Evolutionary conservation across 2,888 invertebrate genomes (phyloP).

Genomic region (Caradrina kadenii): DNA sequence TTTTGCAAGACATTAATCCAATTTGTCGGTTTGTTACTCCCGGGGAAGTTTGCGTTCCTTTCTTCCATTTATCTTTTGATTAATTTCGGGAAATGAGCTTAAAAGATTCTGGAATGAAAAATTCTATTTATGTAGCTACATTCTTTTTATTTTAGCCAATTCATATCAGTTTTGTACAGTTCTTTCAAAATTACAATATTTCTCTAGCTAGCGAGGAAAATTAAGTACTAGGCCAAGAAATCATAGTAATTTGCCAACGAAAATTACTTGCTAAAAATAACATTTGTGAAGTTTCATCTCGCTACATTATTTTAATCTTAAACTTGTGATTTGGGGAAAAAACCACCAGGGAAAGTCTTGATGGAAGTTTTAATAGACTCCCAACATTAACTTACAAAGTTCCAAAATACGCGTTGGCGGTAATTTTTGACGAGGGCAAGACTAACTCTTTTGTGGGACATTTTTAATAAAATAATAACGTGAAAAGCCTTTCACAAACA

Average conservation of each 20-base stretch:
- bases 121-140: neutral
- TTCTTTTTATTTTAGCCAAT: neutral
- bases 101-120: conserved; percentile 22
- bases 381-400: conserved; percentile 63
- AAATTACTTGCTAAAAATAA: conserved; percentile 5
- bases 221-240: neutral
- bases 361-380: conserved; percentile 72
- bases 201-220: neutral
- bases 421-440: conserved; percentile 21
- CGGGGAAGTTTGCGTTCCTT: conserved; percentile 43
- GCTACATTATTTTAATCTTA: conserved; percentile 36
- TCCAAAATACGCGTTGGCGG: conserved; percentile 51
- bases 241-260: neutral
- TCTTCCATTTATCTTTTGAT: conserved; percentile 54
- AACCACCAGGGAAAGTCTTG: conserved; percentile 19
- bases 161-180: neutral
- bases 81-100: conserved; percentile 49
- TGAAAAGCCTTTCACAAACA: conserved; percentile 12
- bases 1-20: conserved; percentile 66
- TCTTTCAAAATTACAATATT: too few species aligned
- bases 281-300: conserved; percentile 22
- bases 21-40: conserved; percentile 67
- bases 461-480: conserved; percentile 40
- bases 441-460: conserved; percentile 31
- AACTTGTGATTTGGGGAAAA: conserved; percentile 40